Percentiles rank a stretch among this genome's conserved stretches.
Evolutionary conservation across 2,113 vertebrate genomes (phyloP).

Genomic region (Panthera tigris): DNA sequence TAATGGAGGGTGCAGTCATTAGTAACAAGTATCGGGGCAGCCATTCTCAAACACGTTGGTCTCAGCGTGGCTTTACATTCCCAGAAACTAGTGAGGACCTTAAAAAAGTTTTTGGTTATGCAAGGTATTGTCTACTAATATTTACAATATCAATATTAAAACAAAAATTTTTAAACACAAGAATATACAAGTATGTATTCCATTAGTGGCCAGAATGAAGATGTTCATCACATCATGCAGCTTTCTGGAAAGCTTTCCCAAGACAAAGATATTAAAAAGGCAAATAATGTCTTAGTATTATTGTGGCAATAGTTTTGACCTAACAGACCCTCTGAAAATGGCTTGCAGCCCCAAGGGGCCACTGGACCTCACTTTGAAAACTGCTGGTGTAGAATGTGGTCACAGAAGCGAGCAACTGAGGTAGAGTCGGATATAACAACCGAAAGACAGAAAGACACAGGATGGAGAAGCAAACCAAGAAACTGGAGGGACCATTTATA

Average conservation of each 20-base stretch:
- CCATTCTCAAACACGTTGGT: neutral
- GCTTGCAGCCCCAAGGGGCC: neutral
- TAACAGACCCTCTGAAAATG: neutral
- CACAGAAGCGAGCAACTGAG: neutral
- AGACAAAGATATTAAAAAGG: neutral
- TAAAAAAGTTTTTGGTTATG: neutral
- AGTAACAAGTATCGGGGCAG: neutral
- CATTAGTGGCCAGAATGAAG: neutral
- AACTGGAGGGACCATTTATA: neutral
- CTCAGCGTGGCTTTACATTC: neutral
- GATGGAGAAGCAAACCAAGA: neutral
- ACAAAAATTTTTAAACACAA: neutral
- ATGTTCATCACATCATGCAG: rapidly evolving
- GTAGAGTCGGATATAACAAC: neutral
- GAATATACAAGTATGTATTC: neutral
- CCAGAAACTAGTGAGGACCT: neutral
- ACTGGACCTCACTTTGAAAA: neutral
- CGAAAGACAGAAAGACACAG: neutral
- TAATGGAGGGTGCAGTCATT: rapidly evolving
- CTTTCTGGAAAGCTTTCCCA: neutral
- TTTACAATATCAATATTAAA: neutral
- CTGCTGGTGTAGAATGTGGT: neutral
- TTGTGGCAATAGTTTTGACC: neutral
- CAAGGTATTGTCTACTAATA: neutral
- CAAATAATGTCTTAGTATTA: neutral